phyloP scores from a whole-genome alignment of 2,113 vertebrate species.

The Alligator sinensis region DNA sequence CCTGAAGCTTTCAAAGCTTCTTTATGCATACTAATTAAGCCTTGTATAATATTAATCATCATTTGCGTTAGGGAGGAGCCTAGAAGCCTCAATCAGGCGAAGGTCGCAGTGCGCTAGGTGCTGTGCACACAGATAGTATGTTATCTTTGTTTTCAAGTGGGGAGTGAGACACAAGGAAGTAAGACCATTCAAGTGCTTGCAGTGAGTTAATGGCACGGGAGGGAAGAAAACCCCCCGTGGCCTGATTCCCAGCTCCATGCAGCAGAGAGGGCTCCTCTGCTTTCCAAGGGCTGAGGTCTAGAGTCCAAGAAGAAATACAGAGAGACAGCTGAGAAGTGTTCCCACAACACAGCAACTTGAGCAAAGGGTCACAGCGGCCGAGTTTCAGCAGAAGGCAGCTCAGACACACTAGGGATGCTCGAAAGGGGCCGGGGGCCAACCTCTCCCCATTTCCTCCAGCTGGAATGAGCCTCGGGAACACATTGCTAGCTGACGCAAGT shows the following conservation, averaged over 20 bases:
- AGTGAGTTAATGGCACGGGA: neutral
- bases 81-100: neutral
- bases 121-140: neutral
- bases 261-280: neutral
- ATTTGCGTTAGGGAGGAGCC: neutral
- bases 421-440: neutral
- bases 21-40: neutral
- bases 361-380: neutral
- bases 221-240: neutral
- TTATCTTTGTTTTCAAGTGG: neutral
- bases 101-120: neutral
- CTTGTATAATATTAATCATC: neutral
- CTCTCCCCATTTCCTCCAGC: neutral
- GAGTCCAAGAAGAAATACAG: neutral
- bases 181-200: neutral
- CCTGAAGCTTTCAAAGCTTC: neutral
- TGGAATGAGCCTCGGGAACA: neutral
- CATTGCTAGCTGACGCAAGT: neutral
- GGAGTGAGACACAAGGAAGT: neutral
- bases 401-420: neutral
- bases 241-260: neutral
- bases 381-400: neutral
- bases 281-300: neutral
- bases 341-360: neutral
- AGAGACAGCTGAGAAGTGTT: neutral